phyloP scores from a whole-genome alignment of 1,140 invertebrate species.

The Whitmania pigra region DNA sequence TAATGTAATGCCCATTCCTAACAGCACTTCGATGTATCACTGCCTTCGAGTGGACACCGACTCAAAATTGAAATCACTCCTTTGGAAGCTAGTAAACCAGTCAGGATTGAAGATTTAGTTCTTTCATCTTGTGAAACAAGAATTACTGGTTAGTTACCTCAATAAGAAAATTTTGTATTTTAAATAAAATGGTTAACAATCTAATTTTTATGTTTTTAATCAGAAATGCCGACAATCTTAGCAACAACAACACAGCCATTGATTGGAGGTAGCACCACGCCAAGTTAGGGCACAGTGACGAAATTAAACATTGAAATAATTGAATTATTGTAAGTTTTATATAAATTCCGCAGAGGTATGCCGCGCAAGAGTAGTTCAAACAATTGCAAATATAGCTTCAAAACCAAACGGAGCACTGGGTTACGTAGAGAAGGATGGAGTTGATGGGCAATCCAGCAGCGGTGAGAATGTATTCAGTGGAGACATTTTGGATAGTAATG shows the following conservation, averaged over 20 bases:
- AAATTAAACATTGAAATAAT: too few species aligned
- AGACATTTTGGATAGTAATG: not conserved
- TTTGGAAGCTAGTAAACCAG: not conserved
- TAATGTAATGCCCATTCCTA: not conserved
- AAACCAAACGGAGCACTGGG: not conserved
- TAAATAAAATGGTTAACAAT: not conserved
- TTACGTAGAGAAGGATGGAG: not conserved
- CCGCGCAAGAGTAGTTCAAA: too few species aligned
- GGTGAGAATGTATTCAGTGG: constrained; percentile 1
- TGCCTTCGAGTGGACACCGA: not conserved
- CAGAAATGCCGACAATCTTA: not conserved
- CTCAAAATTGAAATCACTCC: constrained; percentile 6
- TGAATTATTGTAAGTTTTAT: not conserved
- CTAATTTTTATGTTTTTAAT: not conserved
- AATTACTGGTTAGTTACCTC: not conserved
- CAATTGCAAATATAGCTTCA: not conserved
- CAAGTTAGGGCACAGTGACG: not conserved
- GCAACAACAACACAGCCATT: not conserved
- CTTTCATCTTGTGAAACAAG: not conserved
- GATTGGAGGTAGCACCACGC: not conserved
- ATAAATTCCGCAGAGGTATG: not conserved
- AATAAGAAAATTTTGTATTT: not conserved
- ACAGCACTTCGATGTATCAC: not conserved
- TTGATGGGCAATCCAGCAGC: not conserved
- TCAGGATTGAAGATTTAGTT: not conserved